These are phyloP conservation scores for Potamilus streckersoni DNA, from an alignment of 1,140 invertebrate genomes.

Conservation along the genomic window DNA sequence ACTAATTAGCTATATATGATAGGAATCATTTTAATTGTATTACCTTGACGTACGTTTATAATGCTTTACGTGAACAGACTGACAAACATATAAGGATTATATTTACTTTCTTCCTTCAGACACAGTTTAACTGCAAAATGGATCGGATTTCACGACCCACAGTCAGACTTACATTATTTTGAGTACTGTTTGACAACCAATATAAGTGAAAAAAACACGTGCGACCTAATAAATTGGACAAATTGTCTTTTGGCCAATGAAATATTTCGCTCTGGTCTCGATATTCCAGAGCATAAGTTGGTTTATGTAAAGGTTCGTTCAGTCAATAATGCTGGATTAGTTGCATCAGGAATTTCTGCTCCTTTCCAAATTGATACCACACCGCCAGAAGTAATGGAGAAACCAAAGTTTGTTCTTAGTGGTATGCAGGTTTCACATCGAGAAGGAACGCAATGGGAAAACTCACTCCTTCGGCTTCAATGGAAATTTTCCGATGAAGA, in stretches of 20 bases:
- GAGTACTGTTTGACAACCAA: conserved; percentile 36
- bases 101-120: conserved; percentile 15
- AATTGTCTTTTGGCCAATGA: conserved; percentile 20
- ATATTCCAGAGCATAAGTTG: conserved; percentile 15
- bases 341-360: conserved; percentile 25
- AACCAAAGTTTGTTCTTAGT: conserved; percentile 18
- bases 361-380: conserved; percentile 37
- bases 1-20: too few relatives aligned
- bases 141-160: conserved; percentile 43
- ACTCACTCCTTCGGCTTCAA: conserved; percentile 29
- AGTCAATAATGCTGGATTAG: conserved; percentile 35
- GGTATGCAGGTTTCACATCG: neutral
- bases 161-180: conserved; percentile 43
- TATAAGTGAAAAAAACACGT: conserved; percentile 1
- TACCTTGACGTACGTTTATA: neutral
- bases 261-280: conserved; percentile 14
- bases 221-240: conserved; percentile 28
- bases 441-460: conserved; percentile 27
- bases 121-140: conserved; percentile 26
- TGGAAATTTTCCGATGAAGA: conserved; percentile 47
- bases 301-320: conserved; percentile 38
- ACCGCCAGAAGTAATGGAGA: conserved; percentile 12
- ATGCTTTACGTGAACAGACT: neutral
- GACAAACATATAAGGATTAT: too few relatives aligned
- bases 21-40: too few relatives aligned